Conservation (phyloP, 2,888 invertebrate species). For the Monochamus alternatus region DNA sequence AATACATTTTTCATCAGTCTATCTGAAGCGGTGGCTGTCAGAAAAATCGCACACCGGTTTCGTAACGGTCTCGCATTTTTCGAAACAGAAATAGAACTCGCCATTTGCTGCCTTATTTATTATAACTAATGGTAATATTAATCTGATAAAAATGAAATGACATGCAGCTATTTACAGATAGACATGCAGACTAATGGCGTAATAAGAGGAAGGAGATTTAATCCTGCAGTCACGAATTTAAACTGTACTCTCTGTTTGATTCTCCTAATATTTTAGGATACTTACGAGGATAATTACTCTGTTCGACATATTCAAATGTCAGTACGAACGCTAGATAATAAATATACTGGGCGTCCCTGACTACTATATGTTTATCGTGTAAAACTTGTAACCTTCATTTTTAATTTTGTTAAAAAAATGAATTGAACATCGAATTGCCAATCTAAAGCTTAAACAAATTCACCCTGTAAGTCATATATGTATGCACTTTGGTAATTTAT, state of each 20-base stretch:
- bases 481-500: too few relatives aligned
- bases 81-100: background rate
- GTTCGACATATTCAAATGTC: too few relatives aligned
- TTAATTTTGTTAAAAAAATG: too few relatives aligned
- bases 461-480: too few relatives aligned
- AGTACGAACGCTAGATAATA: too few relatives aligned
- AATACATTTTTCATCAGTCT: conserved; percentile 18
- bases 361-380: too few relatives aligned
- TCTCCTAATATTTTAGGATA: too few relatives aligned
- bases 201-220: background rate
- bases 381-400: too few relatives aligned
- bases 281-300: too few relatives aligned
- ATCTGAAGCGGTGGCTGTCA: conserved; percentile 8
- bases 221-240: background rate
- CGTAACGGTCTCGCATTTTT: conserved; percentile 24
- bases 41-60: conserved; percentile 16
- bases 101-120: conserved; percentile 9
- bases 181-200: background rate
- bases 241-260: background rate
- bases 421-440: too few relatives aligned
- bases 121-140: background rate
- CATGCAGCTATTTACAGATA: background rate
- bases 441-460: too few relatives aligned
- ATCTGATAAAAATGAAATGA: background rate
- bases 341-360: too few relatives aligned